Evolutionary conservation across 2,888 invertebrate genomes (phyloP), one percentile per base, ranked within the genome.

Genomic region (Troides oblongomaculatus): DNA sequence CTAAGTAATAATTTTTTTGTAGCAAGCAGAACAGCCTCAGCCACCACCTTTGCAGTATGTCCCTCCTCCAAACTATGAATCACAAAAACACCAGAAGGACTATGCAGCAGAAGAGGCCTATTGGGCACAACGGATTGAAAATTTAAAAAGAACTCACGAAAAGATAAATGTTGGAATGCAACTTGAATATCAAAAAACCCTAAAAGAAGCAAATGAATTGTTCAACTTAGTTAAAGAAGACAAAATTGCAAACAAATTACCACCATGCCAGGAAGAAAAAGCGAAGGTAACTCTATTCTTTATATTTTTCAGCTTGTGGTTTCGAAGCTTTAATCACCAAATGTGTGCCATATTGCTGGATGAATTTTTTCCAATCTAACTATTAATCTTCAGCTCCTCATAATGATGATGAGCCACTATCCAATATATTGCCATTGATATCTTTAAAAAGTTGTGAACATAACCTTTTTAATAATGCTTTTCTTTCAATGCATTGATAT

Each of bases 241-340:
- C 72, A 89, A 88, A 83, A 72, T 86, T 71, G 81, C 77, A 21
- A 85, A 76, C 70, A 92, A 90, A 74, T 72, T 89, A 69, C 85
- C 90, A 68, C 92, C 92, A 67, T 92, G 92, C 75, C 89, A 92
- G 75, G 88, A 88, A 53, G 92, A 92, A 71, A 92, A 92, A 78
- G 85, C 87, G 60, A 92, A 92, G 88, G 92, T 90, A 66, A 18
- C 18, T 53, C 2, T 2, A 5, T 18, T 50, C 10, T 4, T 50
- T 18, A 18, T 18, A 14, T 50, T 50, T 43, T 43, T 43, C 43
- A 43, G 43, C 43, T 43, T 43, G 2, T 43, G 43, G 12, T 43
- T 43, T 43, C 43, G 2, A 43, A 10, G 10, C 43, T 43, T 10
- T 8, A 43, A 12, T 30, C 30, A 30, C 30, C 30, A 3, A 30